A percentile compares a stretch with the other conserved stretches of the same genome.
These are phyloP conservation scores for Salarias fasciatus DNA, from an alignment of 2,797 vertebrate species.

Conservation along the genomic window DNA sequence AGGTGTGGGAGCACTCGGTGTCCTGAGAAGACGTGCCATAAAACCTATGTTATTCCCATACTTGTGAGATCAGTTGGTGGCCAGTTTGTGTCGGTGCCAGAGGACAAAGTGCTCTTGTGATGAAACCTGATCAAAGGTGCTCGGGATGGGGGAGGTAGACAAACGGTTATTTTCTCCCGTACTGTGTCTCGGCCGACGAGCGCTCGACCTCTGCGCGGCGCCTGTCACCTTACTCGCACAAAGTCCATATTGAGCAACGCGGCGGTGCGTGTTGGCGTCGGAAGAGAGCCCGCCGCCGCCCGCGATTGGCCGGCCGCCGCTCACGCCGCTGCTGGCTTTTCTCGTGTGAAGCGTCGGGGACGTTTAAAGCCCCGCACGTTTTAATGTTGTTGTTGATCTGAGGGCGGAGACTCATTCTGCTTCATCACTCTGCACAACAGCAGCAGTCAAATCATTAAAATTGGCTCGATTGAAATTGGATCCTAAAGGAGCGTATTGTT, in stretches of 20 bases:
- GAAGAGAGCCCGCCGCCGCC: neutral
- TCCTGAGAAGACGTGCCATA: slow-evolving; percentile 16
- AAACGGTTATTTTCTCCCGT: neutral
- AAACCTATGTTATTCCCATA: slow-evolving; percentile 10
- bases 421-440: slow-evolving; percentile 8
- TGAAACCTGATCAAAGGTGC: slow-evolving; percentile 36
- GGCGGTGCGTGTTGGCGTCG: neutral
- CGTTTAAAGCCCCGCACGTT: slow-evolving; percentile 3
- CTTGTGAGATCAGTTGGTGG: slow-evolving; percentile 20
- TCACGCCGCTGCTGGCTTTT: too few species aligned
- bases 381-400: slow-evolving; percentile 39
- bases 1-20: neutral
- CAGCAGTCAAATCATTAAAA: slow-evolving; percentile 35
- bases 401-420: neutral
- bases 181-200: slow-evolving; percentile 5
- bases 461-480: slow-evolving; percentile 40
- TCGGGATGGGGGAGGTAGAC: slow-evolving; percentile 9
- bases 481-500: slow-evolving; percentile 38
- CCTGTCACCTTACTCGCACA: neutral
- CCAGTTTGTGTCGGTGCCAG: neutral
- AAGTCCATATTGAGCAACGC: slow-evolving; percentile 7
- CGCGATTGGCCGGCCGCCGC: slow-evolving; percentile 8
- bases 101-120: slow-evolving; percentile 28
- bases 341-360: slow-evolving; percentile 12
- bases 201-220: neutral